Conservation (phyloP, 2,113 vertebrate genomes). For the Indicator indicator region DNA sequence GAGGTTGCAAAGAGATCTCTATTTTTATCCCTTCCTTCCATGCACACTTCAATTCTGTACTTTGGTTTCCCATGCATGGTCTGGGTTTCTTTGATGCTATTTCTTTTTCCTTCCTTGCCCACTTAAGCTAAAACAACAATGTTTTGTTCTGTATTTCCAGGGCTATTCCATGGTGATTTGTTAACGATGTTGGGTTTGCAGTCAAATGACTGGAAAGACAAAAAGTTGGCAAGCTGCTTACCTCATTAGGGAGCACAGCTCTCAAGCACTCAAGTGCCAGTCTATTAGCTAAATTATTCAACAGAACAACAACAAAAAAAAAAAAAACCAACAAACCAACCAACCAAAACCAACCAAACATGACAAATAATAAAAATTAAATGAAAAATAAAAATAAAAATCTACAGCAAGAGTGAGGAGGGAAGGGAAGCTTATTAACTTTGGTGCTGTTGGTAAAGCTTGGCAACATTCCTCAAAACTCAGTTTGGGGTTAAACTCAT, state of each 20-base stretch:
- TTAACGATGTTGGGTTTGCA: conserved; percentile 24
- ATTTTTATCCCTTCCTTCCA: not conserved
- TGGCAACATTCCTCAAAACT: conserved; percentile 23
- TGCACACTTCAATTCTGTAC: not conserved
- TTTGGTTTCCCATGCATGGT: not conserved
- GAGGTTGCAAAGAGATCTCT: not conserved
- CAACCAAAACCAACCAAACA: not conserved
- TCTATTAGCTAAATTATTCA: conserved; percentile 63
- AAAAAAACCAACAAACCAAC: too few species aligned
- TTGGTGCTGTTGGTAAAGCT: not conserved
- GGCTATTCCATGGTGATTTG: conserved; percentile 29
- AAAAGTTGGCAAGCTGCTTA: conserved; percentile 52
- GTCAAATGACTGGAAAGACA: conserved; percentile 7
- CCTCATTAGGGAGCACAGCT: conserved; percentile 49
- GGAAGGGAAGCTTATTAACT: not conserved
- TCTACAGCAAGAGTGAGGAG: not conserved
- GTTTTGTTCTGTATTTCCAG: conserved; percentile 18
- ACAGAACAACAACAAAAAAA: not conserved
- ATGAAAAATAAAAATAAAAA: not conserved
- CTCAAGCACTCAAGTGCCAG: not conserved
- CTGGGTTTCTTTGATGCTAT: not conserved
- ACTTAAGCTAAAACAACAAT: conserved; percentile 8
- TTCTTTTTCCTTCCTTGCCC: not conserved
- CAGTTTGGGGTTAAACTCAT: not conserved
- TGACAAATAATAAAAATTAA: not conserved